These are phyloP conservation scores for Anoncus sp. DNA, from an alignment of 2,888 invertebrate species.

Conservation along the genomic window DNA sequence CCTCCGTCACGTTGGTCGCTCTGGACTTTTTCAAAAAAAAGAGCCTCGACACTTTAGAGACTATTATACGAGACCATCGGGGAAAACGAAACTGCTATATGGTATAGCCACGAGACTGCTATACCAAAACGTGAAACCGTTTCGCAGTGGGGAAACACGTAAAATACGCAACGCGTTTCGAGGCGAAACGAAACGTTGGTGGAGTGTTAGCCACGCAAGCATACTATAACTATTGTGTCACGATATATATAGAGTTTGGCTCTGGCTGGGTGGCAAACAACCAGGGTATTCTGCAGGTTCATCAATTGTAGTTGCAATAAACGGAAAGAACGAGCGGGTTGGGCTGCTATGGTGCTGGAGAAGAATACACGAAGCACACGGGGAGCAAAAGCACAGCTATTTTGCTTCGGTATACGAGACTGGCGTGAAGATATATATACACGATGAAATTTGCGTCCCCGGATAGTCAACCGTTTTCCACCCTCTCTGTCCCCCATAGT, in stretches of 20 bases:
- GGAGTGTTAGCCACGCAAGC: neutral
- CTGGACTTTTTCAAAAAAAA: constrained; percentile 50
- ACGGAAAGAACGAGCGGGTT: constrained; percentile 68
- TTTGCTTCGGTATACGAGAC: constrained; percentile 67
- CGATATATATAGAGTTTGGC: constrained; percentile 10
- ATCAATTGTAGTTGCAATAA: constrained; percentile 74
- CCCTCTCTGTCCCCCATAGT: constrained; percentile 54
- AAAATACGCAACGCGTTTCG: constrained; percentile 57
- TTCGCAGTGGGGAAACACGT: constrained; percentile 48
- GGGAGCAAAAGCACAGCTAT: too few relatives aligned
- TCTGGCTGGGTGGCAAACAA: constrained; percentile 36
- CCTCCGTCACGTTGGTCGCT: constrained; percentile 1
- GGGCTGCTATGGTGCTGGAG: constrained; percentile 26
- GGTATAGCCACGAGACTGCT: constrained; percentile 24
- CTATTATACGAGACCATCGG: constrained; percentile 54
- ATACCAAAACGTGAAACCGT: constrained; percentile 52
- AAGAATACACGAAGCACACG: constrained; percentile 71
- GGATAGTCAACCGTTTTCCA: constrained; percentile 67
- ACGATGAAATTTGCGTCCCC: constrained; percentile 67
- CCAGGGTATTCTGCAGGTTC: constrained; percentile 57
- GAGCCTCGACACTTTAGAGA: constrained; percentile 49
- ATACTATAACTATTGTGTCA: constrained; percentile 7
- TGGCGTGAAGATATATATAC: constrained; percentile 63
- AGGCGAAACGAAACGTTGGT: constrained; percentile 48
- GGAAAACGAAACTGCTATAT: constrained; percentile 48